Evolutionary conservation across 2,113 vertebrate species (phyloP), one percentile per base, ranked within the genome.

Genomic region (Nothocercus nigrocapillus): DNA sequence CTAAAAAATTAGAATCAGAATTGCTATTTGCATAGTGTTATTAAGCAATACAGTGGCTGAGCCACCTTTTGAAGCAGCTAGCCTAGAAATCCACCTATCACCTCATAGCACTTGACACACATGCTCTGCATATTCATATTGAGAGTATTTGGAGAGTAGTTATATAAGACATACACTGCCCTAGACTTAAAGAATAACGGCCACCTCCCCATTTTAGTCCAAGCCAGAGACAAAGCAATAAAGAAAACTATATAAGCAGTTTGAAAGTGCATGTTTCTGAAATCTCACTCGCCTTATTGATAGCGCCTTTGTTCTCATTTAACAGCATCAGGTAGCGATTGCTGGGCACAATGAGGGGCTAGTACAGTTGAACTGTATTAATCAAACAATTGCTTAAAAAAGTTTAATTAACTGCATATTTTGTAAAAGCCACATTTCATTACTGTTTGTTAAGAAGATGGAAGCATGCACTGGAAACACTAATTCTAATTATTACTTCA

Each of bases 401-500:
- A 96, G 92, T 92, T 97, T 97, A 97, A 98, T 97, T 97, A 98
- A 97, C 94, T 93, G 89, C 91, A 79, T 96, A 97, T 97, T 97
- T 97, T 97, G 93, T 96, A 97, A 97, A 95, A 95, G 63, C 87
- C 93, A 96, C 94, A 92, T 96, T 95, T 97, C 94, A 96, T 96
- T 93, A 88, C 97, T 98, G 96, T 98, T 98, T 98, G 97, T 97
- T 97, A 97, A 97, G 97, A 97, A 96, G 97, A 97, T 89, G 94
- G 97, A 98, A 94, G 96, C 98, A 97, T 98, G 97, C 94, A 97
- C 96, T 98, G 98, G 97, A 98, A 98, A 98, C 97, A 97, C 97
- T 98, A 98, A 98, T 98, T 98, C 98, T 98, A 98, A 98, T 98
- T 98, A 98, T 98, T 98, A 97, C 97, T 97, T 97, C 97, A 98